These are phyloP conservation scores for Euproctis similis DNA, from an alignment of 2,888 invertebrate species.

Conservation along the genomic window DNA sequence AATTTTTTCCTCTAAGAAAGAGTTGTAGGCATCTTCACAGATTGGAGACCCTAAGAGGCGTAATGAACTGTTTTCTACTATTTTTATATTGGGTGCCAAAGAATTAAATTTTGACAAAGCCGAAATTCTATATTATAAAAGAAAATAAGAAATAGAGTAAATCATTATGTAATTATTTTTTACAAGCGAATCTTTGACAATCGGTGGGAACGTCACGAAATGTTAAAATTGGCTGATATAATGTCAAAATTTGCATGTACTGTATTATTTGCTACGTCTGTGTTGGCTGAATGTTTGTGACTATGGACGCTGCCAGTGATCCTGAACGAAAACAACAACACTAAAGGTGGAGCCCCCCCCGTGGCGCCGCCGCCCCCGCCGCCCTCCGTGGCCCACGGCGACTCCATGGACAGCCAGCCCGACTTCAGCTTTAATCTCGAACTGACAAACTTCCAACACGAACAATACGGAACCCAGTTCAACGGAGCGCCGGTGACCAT, in stretches of 20 bases:
- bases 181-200: slow-evolving; percentile 5
- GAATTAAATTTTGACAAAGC: too few species aligned
- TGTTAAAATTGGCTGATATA: slow-evolving; percentile 6
- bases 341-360: slow-evolving; percentile 58
- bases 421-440: slow-evolving; percentile 81
- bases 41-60: too few species aligned
- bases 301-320: slow-evolving; percentile 58
- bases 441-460: slow-evolving; percentile 81
- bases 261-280: slow-evolving; percentile 8
- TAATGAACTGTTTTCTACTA: too few species aligned
- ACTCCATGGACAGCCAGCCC: slow-evolving; percentile 55
- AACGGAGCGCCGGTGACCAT: slow-evolving; percentile 50
- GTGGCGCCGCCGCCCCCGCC: slow-evolving; percentile 66
- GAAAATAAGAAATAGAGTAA: slow-evolving; percentile 10
- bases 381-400: slow-evolving; percentile 53
- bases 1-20: too few species aligned
- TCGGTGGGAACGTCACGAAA: slow-evolving; percentile 5
- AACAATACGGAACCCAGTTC: slow-evolving; percentile 85
- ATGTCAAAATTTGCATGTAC: slow-evolving; percentile 15
- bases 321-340: slow-evolving; percentile 51
- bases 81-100: too few species aligned
- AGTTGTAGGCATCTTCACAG: too few species aligned
- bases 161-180: neutral
- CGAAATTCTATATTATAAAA: too few species aligned
- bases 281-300: slow-evolving; percentile 26